phyloP scores from a whole-genome alignment of 1,140 invertebrate genomes.

The Gonioctena quinquepunctata region DNA sequence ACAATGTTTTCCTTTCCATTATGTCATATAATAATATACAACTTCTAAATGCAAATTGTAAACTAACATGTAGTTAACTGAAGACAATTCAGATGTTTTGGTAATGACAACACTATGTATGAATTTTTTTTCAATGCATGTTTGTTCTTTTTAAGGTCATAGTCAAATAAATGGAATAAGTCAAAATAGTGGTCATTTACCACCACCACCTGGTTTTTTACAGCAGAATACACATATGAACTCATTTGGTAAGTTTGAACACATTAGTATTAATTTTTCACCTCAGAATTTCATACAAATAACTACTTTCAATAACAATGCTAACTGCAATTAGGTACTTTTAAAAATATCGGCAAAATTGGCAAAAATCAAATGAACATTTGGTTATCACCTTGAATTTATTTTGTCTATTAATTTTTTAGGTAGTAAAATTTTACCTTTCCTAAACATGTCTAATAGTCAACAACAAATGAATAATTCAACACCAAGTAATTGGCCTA shows the following conservation, averaged over 20 bases:
- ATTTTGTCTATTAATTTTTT: slow-evolving; percentile 28
- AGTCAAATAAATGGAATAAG: slow-evolving; percentile 49
- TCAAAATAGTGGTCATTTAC: slow-evolving; percentile 45
- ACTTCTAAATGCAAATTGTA: not conserved
- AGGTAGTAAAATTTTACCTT: slow-evolving; percentile 59
- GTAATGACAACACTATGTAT: not conserved
- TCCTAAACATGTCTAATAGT: slow-evolving; percentile 53
- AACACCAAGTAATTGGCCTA: slow-evolving; percentile 50
- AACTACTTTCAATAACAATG: too few relatives aligned
- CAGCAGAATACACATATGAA: slow-evolving; percentile 56
- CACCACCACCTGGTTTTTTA: slow-evolving; percentile 54
- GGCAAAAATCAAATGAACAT: too few relatives aligned
- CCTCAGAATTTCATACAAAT: too few relatives aligned
- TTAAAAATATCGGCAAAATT: not conserved
- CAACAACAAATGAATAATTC: slow-evolving; percentile 49
- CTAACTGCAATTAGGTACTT: not conserved
- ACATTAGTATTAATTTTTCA: too few relatives aligned
- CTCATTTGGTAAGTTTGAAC: slow-evolving; percentile 50
- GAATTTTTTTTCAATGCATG: not conserved
- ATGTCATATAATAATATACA: not conserved
- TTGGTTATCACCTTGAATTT: not conserved
- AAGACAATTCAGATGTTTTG: too few relatives aligned
- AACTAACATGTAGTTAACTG: not conserved
- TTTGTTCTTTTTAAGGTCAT: slow-evolving; percentile 29
- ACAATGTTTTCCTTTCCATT: too few relatives aligned